phyloP scores from a whole-genome alignment of 2,797 vertebrate genomes.

The Ara ararauna region DNA sequence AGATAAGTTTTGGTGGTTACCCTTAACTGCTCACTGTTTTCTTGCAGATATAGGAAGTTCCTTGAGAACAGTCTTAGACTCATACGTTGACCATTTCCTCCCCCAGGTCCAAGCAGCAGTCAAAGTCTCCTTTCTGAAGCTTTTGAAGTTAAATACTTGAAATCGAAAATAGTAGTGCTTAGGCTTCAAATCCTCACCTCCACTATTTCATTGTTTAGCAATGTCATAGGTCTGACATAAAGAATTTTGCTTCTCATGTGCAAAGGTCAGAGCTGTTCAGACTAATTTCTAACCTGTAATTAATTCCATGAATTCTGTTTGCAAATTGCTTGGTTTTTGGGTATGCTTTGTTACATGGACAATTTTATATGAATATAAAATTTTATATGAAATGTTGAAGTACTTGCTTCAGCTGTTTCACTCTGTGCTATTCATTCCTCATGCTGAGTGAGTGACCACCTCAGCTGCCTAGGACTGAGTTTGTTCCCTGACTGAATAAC shows the following conservation, averaged over 20 bases:
- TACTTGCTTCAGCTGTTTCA: neutral
- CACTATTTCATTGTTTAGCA: neutral
- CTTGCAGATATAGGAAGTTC: neutral
- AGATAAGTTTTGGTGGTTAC: neutral
- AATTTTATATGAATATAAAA: neutral
- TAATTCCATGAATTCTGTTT: neutral
- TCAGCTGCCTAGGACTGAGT: neutral
- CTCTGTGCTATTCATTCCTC: neutral
- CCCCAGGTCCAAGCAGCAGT: neutral
- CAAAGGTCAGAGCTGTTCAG: neutral
- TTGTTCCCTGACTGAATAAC: neutral
- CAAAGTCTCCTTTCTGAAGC: neutral
- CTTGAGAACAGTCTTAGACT: neutral
- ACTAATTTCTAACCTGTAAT: neutral
- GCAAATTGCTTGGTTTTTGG: neutral
- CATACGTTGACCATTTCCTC: neutral
- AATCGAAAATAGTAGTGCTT: neutral
- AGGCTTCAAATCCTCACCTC: neutral
- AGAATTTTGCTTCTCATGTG: neutral
- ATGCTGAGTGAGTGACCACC: neutral
- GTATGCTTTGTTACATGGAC: neutral
- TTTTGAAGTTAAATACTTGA: neutral
- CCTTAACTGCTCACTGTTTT: neutral
- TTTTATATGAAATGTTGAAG: neutral
- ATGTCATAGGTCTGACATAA: neutral